Evolutionary conservation across 1,140 invertebrate species (phyloP), one percentile per base, ranked within the genome.

Genomic region (Lasioglossum albipes): DNA sequence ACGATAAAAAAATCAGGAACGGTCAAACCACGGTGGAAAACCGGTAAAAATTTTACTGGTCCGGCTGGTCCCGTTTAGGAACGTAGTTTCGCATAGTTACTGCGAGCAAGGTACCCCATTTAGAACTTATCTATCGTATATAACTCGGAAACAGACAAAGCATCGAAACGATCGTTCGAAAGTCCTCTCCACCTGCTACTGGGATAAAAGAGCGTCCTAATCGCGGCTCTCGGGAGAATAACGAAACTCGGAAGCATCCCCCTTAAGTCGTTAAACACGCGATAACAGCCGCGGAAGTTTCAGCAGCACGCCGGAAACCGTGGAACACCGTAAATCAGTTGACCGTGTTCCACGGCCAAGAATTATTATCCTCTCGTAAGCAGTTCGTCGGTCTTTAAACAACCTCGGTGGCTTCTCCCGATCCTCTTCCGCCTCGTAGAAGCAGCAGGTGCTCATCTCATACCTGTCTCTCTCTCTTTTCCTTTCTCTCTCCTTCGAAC

Each of bases 31-130:
- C 10, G 27, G 7, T 4, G 75, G 57, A 62, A 71, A 78, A 71
- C 20, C 16, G 75, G 68, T 70, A 78, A 49, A 71, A 78, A 78
- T 70, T 77, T 36, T 16, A 77, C 41, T 36, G 36, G 75, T 61
- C 59, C 20, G 49, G 18, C 41, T 61, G 18, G 10, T 36, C 13
- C 22, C 16, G 36, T 12, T 61, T 65, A n/a, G 31, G 62, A 18
- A 20, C 6, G 31, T 41, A 2, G 62, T 31, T 16, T 65, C 41
- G 9, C 18, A 7, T 18, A 2, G 62, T 2, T 16, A 5, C 52
- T 20, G 18, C 49, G 49, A n/a, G 13, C 2, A 27, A 27, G 27
- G 27, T 27, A 27, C 27, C 27, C 49, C 49, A 52, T 52, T 16
- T 54, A 36, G 5, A 2, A 36, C 36, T 36, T 36, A 49, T 49